These are phyloP conservation scores for Microtus ochrogaster DNA, from an alignment of 2,113 vertebrate genomes.

Conservation along the genomic window DNA sequence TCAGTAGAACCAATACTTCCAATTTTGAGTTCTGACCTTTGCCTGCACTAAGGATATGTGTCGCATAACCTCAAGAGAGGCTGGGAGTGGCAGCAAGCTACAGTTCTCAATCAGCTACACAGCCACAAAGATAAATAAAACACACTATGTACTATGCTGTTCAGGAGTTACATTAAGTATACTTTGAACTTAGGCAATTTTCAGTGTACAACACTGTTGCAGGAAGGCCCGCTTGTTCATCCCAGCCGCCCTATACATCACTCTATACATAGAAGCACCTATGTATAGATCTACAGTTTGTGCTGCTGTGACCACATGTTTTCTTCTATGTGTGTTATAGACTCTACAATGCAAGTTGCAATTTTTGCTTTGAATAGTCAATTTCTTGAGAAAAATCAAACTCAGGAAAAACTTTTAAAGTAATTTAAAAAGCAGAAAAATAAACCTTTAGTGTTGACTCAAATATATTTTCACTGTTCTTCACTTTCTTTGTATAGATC, in stretches of 20 bases:
- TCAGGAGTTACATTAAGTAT: not conserved
- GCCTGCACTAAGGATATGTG: not conserved
- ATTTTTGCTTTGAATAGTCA: constrained; percentile 1
- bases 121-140: not conserved
- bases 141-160: not conserved
- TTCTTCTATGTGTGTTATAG: not conserved
- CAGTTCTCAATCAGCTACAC: not conserved
- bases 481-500: not conserved
- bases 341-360: not conserved
- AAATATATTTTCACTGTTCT: not conserved
- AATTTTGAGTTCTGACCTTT: not conserved
- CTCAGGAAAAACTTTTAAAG: not conserved
- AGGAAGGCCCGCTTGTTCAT: no score
- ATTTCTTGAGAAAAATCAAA: constrained; percentile 8
- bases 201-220: no score
- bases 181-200: not conserved
- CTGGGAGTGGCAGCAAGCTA: not conserved
- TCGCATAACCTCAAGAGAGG: not conserved
- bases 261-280: not conserved
- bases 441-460: not conserved
- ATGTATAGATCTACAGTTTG: not conserved
- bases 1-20: not conserved
- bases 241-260: no score
- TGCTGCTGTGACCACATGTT: not conserved
- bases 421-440: not conserved